Percentiles rank a stretch among this genome's conserved stretches.
These are phyloP conservation scores for Octonoba sinensis DNA, from an alignment of 2,888 invertebrate species.

Conservation along the genomic window DNA sequence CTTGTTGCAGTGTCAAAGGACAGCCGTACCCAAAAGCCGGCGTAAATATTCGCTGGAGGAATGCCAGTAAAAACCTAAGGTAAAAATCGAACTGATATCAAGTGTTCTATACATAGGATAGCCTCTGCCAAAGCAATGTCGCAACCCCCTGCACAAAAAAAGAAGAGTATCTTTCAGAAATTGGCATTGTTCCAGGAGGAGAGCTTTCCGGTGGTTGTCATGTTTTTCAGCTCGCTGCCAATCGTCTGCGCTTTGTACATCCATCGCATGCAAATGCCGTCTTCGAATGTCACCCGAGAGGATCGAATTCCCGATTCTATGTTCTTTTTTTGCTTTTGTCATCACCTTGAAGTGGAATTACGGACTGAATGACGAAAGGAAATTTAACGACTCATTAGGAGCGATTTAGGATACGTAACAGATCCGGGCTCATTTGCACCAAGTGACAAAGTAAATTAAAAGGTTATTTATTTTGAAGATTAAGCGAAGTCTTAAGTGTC, in stretches of 20 bases:
- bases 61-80: neutral
- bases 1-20: too few species aligned
- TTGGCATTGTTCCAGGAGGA: neutral
- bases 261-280: neutral
- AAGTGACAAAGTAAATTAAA: too few species aligned
- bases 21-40: too few species aligned
- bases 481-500: too few species aligned
- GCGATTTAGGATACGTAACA: too few species aligned
- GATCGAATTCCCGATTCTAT: neutral
- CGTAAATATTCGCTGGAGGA: too few species aligned
- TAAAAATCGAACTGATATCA: constrained; percentile 10
- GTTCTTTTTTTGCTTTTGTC: too few species aligned
- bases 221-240: neutral
- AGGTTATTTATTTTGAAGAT: too few species aligned
- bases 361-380: too few species aligned
- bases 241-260: neutral
- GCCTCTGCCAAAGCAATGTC: constrained; percentile 6
- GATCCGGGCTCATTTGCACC: too few species aligned
- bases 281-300: neutral
- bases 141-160: neutral
- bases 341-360: too few species aligned
- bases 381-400: too few species aligned
- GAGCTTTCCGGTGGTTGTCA: neutral
- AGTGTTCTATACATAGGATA: constrained; percentile 7
- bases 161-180: neutral